These are phyloP conservation scores for Bradynema listronoti DNA, from an alignment of 1,140 invertebrate genomes.

Conservation along the genomic window DNA sequence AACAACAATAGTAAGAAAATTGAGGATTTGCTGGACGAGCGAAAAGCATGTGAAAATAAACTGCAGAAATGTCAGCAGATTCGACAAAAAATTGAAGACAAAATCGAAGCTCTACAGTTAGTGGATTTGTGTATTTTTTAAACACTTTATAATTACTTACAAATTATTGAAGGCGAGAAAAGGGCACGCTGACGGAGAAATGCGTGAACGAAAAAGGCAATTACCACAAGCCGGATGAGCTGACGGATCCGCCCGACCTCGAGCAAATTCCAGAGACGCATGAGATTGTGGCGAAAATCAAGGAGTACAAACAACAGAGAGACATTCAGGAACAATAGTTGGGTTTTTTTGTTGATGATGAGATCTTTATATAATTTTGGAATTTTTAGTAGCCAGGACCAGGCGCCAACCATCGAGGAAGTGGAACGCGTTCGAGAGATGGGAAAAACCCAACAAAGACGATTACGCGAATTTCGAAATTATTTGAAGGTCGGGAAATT, in stretches of 20 bases:
- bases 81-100: conserved; percentile 4
- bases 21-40: neutral
- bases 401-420: neutral
- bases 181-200: neutral
- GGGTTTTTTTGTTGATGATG: conserved; percentile 9
- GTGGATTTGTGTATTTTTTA: neutral
- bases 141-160: neutral
- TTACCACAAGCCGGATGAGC: neutral
- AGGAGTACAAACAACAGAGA: neutral
- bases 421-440: neutral
- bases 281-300: neutral
- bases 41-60: neutral
- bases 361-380: no score
- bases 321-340: conserved; percentile 15
- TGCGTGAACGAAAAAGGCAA: conserved; percentile 4
- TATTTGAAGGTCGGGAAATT: neutral
- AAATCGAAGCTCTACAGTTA: neutral
- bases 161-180: neutral
- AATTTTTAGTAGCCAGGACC: no score
- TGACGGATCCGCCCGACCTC: conserved; percentile 17
- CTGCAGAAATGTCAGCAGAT: neutral
- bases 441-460: neutral
- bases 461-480: neutral
- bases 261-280: conserved; percentile 7
- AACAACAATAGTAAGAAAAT: no score